A percentile compares a stretch with the other conserved stretches of the same genome.
Evolutionary conservation across 1,140 invertebrate species (phyloP).

Genomic region (Aporrectodea caliginosa): DNA sequence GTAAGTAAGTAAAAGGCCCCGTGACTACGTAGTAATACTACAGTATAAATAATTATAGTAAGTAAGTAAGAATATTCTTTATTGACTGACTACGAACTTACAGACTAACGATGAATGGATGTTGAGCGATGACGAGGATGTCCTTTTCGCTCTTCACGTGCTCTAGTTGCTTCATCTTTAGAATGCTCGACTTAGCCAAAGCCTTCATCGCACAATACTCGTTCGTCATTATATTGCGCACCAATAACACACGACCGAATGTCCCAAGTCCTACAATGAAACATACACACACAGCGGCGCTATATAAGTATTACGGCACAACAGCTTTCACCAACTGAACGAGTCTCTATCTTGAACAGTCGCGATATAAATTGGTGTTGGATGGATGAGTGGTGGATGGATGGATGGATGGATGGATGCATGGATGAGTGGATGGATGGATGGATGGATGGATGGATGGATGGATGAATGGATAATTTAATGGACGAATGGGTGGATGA

Average conservation of each 20-base stretch:
- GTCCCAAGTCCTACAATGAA: constrained; percentile 95
- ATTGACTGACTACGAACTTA: constrained; percentile 57
- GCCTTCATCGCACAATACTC: constrained; percentile 83
- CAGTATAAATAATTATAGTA: neutral
- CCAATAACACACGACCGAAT: constrained; percentile 84
- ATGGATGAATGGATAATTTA: too few relatives aligned
- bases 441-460: too few relatives aligned
- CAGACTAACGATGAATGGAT: constrained; percentile 87
- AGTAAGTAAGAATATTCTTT: neutral
- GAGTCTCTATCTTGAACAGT: too few relatives aligned
- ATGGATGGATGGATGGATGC: too few relatives aligned
- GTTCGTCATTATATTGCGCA: constrained; percentile 71
- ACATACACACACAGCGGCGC: too few relatives aligned
- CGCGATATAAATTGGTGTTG: too few relatives aligned
- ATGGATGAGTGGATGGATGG: too few relatives aligned
- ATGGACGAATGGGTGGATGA: too few relatives aligned
- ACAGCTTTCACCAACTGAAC: too few relatives aligned
- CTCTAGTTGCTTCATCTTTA: constrained; percentile 76
- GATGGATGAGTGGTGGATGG: too few relatives aligned
- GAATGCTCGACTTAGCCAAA: constrained; percentile 80
- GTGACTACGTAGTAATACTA: neutral
- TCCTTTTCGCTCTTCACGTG: constrained; percentile 87
- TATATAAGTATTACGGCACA: too few relatives aligned
- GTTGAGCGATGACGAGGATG: constrained; percentile 72
- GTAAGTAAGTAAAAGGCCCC: neutral